phyloP scores from a whole-genome alignment of 2,888 invertebrate species.

The Dinocampus coccinellae region DNA sequence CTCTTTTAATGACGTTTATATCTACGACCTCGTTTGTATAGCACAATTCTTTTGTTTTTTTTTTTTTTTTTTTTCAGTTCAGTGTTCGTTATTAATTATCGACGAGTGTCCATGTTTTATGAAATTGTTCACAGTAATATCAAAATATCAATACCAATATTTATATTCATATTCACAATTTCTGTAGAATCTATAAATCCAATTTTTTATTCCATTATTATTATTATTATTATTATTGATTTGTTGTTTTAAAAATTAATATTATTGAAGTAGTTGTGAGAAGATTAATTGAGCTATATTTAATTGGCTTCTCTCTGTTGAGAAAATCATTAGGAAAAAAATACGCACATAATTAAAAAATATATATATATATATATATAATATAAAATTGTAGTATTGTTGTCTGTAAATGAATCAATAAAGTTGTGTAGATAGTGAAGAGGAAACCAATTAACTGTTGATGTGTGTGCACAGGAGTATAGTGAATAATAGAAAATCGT shows the following conservation, averaged over 20 bases:
- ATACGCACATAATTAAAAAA: too few relatives aligned
- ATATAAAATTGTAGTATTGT: not conserved
- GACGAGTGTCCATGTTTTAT: not conserved
- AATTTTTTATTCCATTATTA: too few relatives aligned
- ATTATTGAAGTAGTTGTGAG: not conserved
- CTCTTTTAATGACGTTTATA: conserved; percentile 8
- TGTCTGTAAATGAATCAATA: not conserved
- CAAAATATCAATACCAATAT: not conserved
- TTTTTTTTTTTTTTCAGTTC: too few relatives aligned
- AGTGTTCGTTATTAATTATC: not conserved
- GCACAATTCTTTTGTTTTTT: conserved; percentile 3
- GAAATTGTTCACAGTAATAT: not conserved
- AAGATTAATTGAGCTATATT: not conserved
- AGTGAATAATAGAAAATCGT: not conserved
- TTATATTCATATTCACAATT: too few relatives aligned
- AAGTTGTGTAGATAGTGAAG: not conserved
- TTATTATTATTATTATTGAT: too few relatives aligned
- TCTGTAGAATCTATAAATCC: not conserved
- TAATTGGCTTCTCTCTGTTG: not conserved
- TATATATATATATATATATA: too few relatives aligned
- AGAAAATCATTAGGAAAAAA: too few relatives aligned
- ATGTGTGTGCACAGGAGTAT: not conserved
- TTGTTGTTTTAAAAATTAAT: too few relatives aligned
- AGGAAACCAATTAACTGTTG: not conserved
- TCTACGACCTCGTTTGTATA: not conserved